These are phyloP conservation scores for Lottia gigantea DNA, from an alignment of 2,888 invertebrate genomes.

Conservation along the genomic window DNA sequence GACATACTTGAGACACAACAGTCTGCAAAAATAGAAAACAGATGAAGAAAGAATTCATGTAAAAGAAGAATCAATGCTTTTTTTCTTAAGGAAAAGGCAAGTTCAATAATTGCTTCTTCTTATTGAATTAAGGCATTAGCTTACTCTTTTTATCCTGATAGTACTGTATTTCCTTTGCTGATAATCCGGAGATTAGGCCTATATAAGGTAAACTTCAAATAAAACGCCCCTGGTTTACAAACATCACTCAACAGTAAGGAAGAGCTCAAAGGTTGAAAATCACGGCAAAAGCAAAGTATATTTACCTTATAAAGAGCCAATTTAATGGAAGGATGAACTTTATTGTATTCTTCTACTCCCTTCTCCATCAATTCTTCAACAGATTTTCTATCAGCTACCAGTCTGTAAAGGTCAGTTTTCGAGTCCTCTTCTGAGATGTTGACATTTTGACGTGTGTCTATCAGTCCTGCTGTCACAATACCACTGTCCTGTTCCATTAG, in stretches of 20 bases:
- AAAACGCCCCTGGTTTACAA: no score
- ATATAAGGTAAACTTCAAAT: no score
- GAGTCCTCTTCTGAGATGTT: conserved; percentile 57
- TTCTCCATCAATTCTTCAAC: conserved; percentile 56
- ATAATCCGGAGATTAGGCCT: no score
- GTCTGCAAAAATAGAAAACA: conserved; percentile 36
- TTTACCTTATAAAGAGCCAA: conserved; percentile 64
- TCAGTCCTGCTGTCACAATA: conserved; percentile 63
- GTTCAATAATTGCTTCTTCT: no score
- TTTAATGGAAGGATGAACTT: conserved; percentile 64
- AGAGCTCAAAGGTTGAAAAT: no score
- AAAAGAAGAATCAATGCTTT: no score
- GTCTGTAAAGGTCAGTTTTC: conserved; percentile 60
- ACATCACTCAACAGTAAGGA: no score
- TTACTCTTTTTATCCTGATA: no score
- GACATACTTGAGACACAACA: conserved; percentile 63
- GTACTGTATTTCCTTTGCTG: no score
- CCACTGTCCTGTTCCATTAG: conserved; percentile 66
- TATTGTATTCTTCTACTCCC: conserved; percentile 67
- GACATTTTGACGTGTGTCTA: conserved; percentile 50
- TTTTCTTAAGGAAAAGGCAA: no score
- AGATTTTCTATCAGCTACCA: conserved; percentile 40
- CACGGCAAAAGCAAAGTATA: not conserved
- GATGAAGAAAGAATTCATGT: no score
- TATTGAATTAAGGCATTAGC: no score